phyloP scores from a whole-genome alignment of 2,113 vertebrate species.

The Rhea americana region DNA sequence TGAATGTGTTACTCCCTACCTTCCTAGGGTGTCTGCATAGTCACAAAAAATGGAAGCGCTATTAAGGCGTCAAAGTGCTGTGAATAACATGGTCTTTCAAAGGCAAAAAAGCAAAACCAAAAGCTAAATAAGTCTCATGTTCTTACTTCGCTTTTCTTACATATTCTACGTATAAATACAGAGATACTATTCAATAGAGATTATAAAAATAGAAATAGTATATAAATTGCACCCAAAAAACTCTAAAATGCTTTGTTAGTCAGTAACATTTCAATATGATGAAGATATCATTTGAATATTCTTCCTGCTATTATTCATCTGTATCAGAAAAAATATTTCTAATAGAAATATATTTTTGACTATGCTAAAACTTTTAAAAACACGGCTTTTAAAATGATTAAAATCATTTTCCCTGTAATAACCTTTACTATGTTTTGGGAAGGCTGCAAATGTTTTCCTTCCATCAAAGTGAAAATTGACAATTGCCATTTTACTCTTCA shows the following conservation, averaged over 20 bases:
- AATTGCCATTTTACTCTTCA: rapidly evolving
- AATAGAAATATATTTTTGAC: not conserved
- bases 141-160: not conserved
- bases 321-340: not conserved
- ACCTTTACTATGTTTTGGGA: not conserved
- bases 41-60: not conserved
- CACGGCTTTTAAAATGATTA: not conserved
- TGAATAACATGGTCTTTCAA: not conserved
- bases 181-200: not conserved
- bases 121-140: not conserved
- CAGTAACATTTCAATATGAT: not conserved
- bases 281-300: not conserved
- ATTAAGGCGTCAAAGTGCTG: not conserved
- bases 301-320: not conserved
- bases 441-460: not conserved
- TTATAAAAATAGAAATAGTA: not conserved
- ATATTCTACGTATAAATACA: not conserved
- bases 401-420: not conserved
- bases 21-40: not conserved
- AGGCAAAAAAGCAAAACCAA: not conserved
- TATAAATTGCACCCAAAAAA: not conserved
- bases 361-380: not conserved
- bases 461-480: not conserved
- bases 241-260: not conserved
- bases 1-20: not conserved